Evolutionary conservation across 2,113 vertebrate species (phyloP).

Genomic region (Cyphomyrus discorhynchus): DNA sequence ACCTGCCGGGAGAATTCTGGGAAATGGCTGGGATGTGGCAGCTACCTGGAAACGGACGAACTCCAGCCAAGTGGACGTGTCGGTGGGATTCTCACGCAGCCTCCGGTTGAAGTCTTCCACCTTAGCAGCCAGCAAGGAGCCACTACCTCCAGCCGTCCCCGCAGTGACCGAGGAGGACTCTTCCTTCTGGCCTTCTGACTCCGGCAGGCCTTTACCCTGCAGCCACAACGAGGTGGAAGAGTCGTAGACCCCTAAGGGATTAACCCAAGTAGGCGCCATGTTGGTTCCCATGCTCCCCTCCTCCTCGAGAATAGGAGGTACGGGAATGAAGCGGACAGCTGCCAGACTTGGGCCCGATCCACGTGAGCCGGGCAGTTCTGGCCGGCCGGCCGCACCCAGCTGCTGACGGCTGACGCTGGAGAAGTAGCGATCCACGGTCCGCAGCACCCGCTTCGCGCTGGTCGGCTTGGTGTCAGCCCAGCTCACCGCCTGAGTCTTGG

Average conservation of each 20-base stretch:
- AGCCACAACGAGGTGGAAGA: constrained; percentile 74
- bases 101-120: constrained; percentile 85
- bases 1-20: constrained; percentile 59
- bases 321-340: constrained; percentile 57
- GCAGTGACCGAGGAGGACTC: constrained; percentile 29
- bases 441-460: constrained; percentile 51
- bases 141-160: constrained; percentile 14
- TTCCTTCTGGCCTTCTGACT: constrained; percentile 39
- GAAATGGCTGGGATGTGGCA: background rate
- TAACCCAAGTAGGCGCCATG: constrained; percentile 47
- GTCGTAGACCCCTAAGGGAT: constrained; percentile 89
- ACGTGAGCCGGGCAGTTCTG: constrained; percentile 24
- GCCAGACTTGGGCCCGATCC: constrained; percentile 20
- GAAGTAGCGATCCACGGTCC: constrained; percentile 70
- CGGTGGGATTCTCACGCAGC: constrained; percentile 78
- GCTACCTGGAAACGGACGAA: constrained; percentile 85
- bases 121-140: constrained; percentile 46
- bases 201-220: constrained; percentile 70
- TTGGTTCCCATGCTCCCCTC: constrained; percentile 23
- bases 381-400: constrained; percentile 52
- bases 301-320: constrained; percentile 41
- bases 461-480: constrained; percentile 64
- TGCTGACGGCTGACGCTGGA: constrained; percentile 56
- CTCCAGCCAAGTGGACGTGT: constrained; percentile 78
- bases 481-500: constrained; percentile 64